A percentile compares a stretch with the other conserved stretches of the same genome.
Conservation (phyloP, 2,888 invertebrate species). For the Himalopsyche anomala region DNA sequence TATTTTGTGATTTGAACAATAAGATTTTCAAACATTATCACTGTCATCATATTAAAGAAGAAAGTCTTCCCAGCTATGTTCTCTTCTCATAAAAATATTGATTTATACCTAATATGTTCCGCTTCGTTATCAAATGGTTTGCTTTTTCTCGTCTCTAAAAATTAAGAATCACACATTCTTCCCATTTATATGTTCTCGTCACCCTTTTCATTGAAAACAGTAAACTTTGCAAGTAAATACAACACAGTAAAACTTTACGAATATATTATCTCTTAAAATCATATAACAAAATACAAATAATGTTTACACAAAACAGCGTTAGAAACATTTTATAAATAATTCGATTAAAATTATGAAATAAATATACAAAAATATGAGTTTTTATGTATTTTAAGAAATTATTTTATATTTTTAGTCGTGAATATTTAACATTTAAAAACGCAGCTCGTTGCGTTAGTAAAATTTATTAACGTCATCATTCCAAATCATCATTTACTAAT, state of each 20-base stretch:
- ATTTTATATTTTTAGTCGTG: not conserved
- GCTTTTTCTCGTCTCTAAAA: not conserved
- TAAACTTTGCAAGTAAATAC: not conserved
- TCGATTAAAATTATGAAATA: not conserved
- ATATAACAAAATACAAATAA: conserved; percentile 2
- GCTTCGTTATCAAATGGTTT: conserved; percentile 8
- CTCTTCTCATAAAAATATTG: not conserved
- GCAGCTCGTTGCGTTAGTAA: not conserved
- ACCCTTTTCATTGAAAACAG: not conserved
- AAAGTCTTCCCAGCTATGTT: not conserved
- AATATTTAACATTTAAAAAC: not conserved
- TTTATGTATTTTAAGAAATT: not conserved
- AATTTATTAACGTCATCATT: conserved; percentile 14
- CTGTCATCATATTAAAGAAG: not conserved
- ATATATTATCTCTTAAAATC: not conserved
- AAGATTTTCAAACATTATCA: conserved; percentile 4
- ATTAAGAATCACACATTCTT: not conserved
- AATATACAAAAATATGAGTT: not conserved
- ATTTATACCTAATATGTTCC: not conserved
- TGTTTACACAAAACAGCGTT: not conserved
- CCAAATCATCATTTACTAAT: conserved; percentile 1
- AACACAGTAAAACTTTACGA: not conserved
- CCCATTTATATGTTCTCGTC: not conserved
- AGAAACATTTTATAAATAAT: not conserved
- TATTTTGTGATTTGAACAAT: conserved; percentile 17